phyloP scores from a whole-genome alignment of 2,113 vertebrate genomes.

The Columbina picui region DNA sequence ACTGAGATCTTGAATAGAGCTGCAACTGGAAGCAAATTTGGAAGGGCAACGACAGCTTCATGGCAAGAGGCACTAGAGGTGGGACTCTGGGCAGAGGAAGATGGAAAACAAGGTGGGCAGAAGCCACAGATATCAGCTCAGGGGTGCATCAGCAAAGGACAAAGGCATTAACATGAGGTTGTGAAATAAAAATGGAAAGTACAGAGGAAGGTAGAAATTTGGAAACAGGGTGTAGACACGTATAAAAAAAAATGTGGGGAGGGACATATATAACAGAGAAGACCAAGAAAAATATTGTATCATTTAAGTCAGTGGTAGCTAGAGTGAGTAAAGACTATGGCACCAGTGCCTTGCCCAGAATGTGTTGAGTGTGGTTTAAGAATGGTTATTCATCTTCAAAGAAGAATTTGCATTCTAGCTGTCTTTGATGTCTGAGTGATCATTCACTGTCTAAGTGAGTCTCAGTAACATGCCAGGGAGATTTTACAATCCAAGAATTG shows the following conservation, averaged over 20 bases:
- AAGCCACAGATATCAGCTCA: background rate
- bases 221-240: background rate
- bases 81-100: background rate
- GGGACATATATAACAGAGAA: background rate
- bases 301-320: background rate
- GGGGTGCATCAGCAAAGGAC: background rate
- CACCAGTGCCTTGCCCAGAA: background rate
- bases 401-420: background rate
- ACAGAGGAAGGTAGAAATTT: background rate
- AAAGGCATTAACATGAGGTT: background rate
- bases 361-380: background rate
- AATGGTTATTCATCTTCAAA: background rate
- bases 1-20: accelerated
- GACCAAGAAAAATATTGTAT: background rate
- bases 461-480: background rate
- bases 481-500: background rate
- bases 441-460: background rate
- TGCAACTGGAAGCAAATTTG: background rate
- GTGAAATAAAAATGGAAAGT: background rate
- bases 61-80: background rate
- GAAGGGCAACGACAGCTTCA: background rate
- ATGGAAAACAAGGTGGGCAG: background rate
- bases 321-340: background rate
- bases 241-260: background rate
- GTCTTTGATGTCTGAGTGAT: background rate